These are phyloP conservation scores for Sebastes hubbsi DNA, from an alignment of 2,797 vertebrate genomes.

Conservation along the genomic window DNA sequence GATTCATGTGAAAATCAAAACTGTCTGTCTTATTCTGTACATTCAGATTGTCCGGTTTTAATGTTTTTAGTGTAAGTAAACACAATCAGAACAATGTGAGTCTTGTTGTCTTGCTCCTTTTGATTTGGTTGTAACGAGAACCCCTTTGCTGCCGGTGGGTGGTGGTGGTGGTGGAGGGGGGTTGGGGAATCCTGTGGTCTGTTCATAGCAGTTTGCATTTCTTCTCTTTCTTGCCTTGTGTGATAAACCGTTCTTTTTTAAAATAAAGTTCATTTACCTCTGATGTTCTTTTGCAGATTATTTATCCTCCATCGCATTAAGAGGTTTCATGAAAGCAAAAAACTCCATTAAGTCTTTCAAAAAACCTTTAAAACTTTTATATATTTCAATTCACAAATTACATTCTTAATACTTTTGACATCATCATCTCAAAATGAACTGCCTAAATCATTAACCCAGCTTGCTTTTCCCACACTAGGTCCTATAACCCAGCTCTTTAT, in stretches of 20 bases:
- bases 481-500: conserved; percentile 58
- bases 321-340: background rate
- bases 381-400: background rate
- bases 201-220: conserved; percentile 92
- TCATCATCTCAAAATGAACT: conserved; percentile 27
- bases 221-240: conserved; percentile 92
- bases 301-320: background rate
- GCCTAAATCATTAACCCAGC: conserved; percentile 55
- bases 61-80: conserved; percentile 81
- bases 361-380: background rate
- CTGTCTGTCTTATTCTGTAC: conserved; percentile 76
- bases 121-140: conserved; percentile 93
- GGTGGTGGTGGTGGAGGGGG: background rate
- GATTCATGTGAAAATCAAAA: conserved; percentile 76
- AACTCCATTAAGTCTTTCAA: background rate
- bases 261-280: conserved; percentile 95
- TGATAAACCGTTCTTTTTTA: conserved; percentile 92
- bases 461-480: conserved; percentile 76
- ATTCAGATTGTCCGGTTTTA: conserved; percentile 72
- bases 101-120: conserved; percentile 81
- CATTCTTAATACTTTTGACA: conserved; percentile 22
- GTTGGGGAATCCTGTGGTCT: conserved; percentile 86
- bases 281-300: conserved; percentile 31
- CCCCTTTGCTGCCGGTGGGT: conserved; percentile 82
- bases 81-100: conserved; percentile 79